Evolutionary conservation across 2,113 vertebrate species (phyloP), one percentile per base, ranked within the genome.

Genomic region (Gymnarchus niloticus): DNA sequence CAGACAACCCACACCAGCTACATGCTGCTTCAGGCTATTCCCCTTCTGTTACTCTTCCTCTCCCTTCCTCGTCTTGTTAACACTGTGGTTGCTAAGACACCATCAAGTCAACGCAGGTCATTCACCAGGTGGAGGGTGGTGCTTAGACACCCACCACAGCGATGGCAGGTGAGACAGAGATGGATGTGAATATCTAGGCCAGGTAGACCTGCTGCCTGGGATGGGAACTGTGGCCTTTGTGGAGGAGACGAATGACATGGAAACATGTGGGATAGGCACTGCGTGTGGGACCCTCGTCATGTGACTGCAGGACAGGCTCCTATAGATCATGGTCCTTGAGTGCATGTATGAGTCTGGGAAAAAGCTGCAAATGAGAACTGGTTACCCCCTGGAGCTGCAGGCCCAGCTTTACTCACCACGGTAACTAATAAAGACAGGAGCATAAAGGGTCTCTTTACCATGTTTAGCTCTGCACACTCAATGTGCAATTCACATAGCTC

Each of bases 81-180:
- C 73, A 61, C 88, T 81, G 86, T 87, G 89, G 93, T 94, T 93
- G 92, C 93, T 92, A 90, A 88, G 93, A 91, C 73, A 93, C 92
- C 1, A 28, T 61, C 80, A 89, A 89, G 85, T 84, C n/a, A 84
- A 82, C 88, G n/a, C n/a, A n/a, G n/a, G n/a, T 90, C 87, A 25
- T 51, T 19, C 76, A 78, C 76, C 23, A 80, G 48, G 17, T 28
- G 23, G 48, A 80, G 21, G 44, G 48, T 51, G 77, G 77, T 3
- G 46, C 48, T 8, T 48, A 37, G 61, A 69, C 4, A 8, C 61
- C 61, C 12, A 14, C 14, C 61, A 69, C 61, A 69, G 61, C 23
- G 61, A 6, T 19, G 28, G 61, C 28, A 37, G 61, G 61, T 21
- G 12, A 69, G 61, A 37, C 61, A 17, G 0, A 69, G 61, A 69